Evolutionary conservation across 2,797 vertebrate species (phyloP), one percentile per base, ranked within the genome.

Genomic region (Rhynchonycteris naso): DNA sequence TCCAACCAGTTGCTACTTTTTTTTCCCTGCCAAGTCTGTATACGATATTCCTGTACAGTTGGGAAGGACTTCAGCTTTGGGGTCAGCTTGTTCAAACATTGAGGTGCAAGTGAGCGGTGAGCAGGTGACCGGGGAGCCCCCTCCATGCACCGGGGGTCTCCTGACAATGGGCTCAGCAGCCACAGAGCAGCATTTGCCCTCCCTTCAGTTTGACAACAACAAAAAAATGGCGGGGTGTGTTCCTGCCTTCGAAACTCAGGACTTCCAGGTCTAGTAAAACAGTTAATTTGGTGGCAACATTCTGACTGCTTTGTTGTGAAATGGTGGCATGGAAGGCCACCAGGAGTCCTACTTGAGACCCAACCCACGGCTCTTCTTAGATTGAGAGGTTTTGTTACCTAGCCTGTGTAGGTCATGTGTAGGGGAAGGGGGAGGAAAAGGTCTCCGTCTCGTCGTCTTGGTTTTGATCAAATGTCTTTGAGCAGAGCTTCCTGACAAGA

Each of bases 401-500:
- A 24, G 33, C n/a, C 16, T 5, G 30, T 69, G 82, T n/a, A n/a
- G 65, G 56, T 22, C 18, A 18, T 3, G 3, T 28, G 28, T 24
- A 4, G 21, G 13, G 15, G 61, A 14, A 66, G 22, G 61, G 59
- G 30, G 56, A 69, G 22, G 35, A 61, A 63, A 28, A 5, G 33
- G 33, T 88, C 82, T 35, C n/a, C 65, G 81, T 78, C 89, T 43
- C 91, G 82, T 81, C 75, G 86, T 96, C 81, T 95, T 96, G 68
- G 33, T 97, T 90, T 84, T 97, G 97, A 97, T 95, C 93, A 95
- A 88, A 97, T 54, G 75, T 19, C 61, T 92, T 94, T 80, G 59
- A 58, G 92, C 96, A 98, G 1, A 93, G 95, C 97, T 97, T 97
- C 95, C 95, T 96, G 97, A 95, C 93, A 93, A 95, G 96, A 92